Evolutionary conservation across 2,888 invertebrate species (phyloP).

Genomic region (Dorcus parallelipipedus): DNA sequence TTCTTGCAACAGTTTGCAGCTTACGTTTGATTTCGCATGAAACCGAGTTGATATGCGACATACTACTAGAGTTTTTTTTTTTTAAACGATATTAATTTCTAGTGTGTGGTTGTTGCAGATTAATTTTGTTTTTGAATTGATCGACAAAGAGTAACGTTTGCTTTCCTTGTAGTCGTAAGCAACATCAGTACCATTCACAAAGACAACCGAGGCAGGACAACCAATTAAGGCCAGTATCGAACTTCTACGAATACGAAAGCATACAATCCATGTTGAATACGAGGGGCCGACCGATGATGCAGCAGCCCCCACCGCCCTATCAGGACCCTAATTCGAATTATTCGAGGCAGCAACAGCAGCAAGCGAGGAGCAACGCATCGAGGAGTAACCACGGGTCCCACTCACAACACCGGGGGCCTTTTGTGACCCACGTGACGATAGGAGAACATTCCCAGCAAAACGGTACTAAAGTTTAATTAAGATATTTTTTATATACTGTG

Average conservation of each 20-base stretch:
- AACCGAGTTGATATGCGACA: too few relatives aligned
- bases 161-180: conserved; percentile 54
- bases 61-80: too few relatives aligned
- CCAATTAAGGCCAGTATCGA: conserved; percentile 69
- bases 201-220: conserved; percentile 48
- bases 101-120: too few relatives aligned
- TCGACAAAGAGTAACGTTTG: too few relatives aligned
- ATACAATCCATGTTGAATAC: conserved; percentile 60
- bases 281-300: conserved; percentile 24
- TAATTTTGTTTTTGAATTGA: too few relatives aligned
- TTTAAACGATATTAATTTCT: too few relatives aligned
- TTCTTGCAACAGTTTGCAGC: too few relatives aligned
- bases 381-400: conserved; percentile 12
- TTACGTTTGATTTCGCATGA: too few relatives aligned
- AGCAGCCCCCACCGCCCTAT: conserved; percentile 26
- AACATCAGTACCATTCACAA: conserved; percentile 65
- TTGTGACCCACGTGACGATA: conserved; percentile 61
- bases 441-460: conserved; percentile 50
- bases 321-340: conserved; percentile 40
- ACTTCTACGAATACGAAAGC: conserved; percentile 82
- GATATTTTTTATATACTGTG: neutral
- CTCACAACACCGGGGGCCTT: conserved; percentile 52
- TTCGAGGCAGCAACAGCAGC: conserved; percentile 25
- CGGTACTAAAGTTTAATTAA: conserved; percentile 44
- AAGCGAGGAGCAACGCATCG: conserved; percentile 17